Base-by-base conservation (phyloP, 30 jellyfish, hydroid and myxozoan species). In the Aurelia sp. region DNA sequence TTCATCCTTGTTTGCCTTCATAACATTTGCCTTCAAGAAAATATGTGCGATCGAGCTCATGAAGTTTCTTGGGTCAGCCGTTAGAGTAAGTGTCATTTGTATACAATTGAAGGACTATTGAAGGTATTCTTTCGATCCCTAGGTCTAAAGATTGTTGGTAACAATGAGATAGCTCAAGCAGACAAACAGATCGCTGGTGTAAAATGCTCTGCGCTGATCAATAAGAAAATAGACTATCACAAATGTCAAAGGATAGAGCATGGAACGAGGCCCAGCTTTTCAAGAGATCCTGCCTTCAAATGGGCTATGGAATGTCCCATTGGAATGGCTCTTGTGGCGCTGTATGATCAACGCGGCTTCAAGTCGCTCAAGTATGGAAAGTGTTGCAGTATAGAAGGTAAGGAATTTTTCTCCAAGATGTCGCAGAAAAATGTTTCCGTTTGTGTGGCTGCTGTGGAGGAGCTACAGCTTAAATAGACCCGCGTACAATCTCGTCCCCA, bases 291-390 rank as follows among this genome's bases (percentile, higher is more conserved):
- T 8, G 58, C 72, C 13, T n/a, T 76, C 53, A 51, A 19, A 18
- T 94, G 98, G 98, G 52, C 68, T 18, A 83, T 61, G 61, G 91
- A 94, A 62, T 94, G 98, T 47, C 97, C 92, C 27, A 40, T 67
- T 17, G 90, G 84, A 20, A 31, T 27, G 64, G 97, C 81, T 17
- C 72, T 94, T 62, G 96, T 89, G 52, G 97, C 91, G 8, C 51
- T 94, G 44, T 84, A 88, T 59, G 88, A 84, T 47, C 68, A 33
- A 10, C 52, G 73, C 40, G 75, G 91, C 58, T 89, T 94, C 62
- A 22, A 60, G 18, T 35, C 91, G 5, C 33, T 94, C 62, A 30
- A 76, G 50, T 78, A 94, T 44, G 97, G 90, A 21, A 90, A 85
- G 47, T 94, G 98, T 67, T 94, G 98, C 85, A 44, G 59, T 12